phyloP scores from a whole-genome alignment of 2,888 invertebrate species.

The Eurytoma californica region DNA sequence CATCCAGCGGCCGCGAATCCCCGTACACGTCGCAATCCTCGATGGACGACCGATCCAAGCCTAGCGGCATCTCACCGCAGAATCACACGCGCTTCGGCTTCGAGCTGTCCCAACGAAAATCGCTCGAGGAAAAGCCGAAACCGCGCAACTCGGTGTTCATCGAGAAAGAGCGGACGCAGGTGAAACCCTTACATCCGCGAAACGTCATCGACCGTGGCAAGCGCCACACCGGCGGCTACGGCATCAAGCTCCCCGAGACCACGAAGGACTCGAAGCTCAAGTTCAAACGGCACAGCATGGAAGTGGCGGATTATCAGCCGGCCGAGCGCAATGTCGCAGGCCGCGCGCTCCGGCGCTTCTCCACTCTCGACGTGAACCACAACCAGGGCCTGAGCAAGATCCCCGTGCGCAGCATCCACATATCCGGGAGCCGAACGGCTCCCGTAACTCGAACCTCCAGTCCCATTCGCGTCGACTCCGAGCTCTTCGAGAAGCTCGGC shows the following conservation, averaged over 20 bases:
- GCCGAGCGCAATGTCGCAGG: constrained; percentile 57
- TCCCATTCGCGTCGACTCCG: constrained; percentile 65
- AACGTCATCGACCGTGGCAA: constrained; percentile 65
- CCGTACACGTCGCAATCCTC: constrained; percentile 18
- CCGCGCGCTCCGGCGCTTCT: constrained; percentile 60
- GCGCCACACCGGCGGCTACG: constrained; percentile 68
- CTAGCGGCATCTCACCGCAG: background rate
- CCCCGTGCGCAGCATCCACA: constrained; percentile 66
- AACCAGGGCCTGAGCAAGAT: constrained; percentile 73
- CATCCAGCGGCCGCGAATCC: constrained; percentile 18
- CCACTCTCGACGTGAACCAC: constrained; percentile 71
- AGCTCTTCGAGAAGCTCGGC: constrained; percentile 61
- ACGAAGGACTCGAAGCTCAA: constrained; percentile 67
- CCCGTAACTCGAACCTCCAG: constrained; percentile 72
- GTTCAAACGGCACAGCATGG: constrained; percentile 70
- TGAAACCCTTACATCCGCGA: constrained; percentile 61
- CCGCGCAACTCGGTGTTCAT: constrained; percentile 58
- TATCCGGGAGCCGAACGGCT: constrained; percentile 70
- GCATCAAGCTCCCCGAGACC: constrained; percentile 61
- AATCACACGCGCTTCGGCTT: constrained; percentile 58
- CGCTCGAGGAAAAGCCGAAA: constrained; percentile 36
- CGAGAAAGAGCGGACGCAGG: constrained; percentile 62
- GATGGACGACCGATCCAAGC: constrained; percentile 1
- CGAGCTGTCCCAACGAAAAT: constrained; percentile 40
- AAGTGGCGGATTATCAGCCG: constrained; percentile 64